These are phyloP conservation scores for Ophiodon elongatus DNA, from an alignment of 2,113 vertebrate genomes.

Conservation along the genomic window DNA sequence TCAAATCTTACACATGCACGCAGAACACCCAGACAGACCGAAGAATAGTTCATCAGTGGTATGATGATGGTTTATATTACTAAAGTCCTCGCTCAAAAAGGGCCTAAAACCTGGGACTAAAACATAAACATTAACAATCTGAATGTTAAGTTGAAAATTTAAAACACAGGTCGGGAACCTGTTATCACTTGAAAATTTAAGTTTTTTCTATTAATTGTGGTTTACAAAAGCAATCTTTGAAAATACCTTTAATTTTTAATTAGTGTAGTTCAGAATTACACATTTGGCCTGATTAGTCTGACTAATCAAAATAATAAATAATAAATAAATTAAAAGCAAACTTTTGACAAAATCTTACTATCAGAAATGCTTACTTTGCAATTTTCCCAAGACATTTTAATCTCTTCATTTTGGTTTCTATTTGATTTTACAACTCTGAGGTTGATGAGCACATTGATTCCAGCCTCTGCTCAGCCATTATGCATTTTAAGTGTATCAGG, in stretches of 20 bases:
- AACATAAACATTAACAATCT: background rate
- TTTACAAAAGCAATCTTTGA: background rate
- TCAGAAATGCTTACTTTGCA: background rate
- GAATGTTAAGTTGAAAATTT: background rate
- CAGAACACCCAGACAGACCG: constrained; percentile 9
- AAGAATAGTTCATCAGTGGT: background rate
- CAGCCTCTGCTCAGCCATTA: constrained; percentile 37
- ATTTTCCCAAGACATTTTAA: background rate
- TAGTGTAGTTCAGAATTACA: background rate
- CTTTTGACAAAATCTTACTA: background rate
- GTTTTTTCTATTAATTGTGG: background rate
- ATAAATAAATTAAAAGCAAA: background rate
- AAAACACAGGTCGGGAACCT: background rate
- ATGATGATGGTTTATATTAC: background rate
- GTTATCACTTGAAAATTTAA: background rate
- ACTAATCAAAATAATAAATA: background rate
- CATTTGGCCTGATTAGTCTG: background rate
- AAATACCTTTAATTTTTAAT: background rate
- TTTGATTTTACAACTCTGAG: background rate
- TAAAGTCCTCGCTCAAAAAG: background rate
- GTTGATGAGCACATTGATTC: constrained; percentile 51
- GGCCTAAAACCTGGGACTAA: background rate
- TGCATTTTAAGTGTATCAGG: constrained; percentile 69
- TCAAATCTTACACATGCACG: background rate
- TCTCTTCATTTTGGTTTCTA: background rate